Evolutionary conservation across 2,797 vertebrate species (phyloP).

Genomic region (Tragopan temminckii): DNA sequence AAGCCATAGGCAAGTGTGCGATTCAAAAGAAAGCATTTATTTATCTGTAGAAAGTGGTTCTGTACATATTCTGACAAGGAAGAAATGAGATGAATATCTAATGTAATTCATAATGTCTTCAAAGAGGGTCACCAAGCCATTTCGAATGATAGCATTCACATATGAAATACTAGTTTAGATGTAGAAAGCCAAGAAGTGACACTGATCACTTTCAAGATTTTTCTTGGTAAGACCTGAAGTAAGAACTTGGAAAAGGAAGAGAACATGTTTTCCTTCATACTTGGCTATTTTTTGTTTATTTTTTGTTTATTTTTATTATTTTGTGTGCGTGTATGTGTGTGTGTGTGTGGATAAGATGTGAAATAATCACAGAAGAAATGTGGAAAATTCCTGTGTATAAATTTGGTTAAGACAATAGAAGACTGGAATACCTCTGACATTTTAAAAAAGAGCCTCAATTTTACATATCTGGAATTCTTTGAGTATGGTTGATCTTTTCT

Average conservation of each 20-base stretch:
- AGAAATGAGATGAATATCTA: too few species aligned
- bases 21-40: too few species aligned
- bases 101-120: not conserved
- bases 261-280: not conserved
- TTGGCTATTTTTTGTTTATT: not conserved
- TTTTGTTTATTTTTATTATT: not conserved
- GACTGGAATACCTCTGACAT: too few species aligned
- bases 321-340: not conserved
- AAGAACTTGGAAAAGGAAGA: not conserved
- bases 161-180: not conserved
- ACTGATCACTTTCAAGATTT: not conserved
- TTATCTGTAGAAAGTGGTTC: too few species aligned
- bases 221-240: not conserved
- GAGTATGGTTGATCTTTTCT: not conserved
- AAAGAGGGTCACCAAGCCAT: not conserved
- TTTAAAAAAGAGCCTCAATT: not conserved
- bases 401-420: not conserved
- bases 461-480: not conserved
- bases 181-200: not conserved
- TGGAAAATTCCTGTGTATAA: not conserved
- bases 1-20: too few species aligned
- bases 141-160: not conserved
- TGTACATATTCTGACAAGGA: too few species aligned
- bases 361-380: not conserved
- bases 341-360: not conserved